Conservation (phyloP, 2,113 vertebrate species). For the Mus spicilegus region DNA sequence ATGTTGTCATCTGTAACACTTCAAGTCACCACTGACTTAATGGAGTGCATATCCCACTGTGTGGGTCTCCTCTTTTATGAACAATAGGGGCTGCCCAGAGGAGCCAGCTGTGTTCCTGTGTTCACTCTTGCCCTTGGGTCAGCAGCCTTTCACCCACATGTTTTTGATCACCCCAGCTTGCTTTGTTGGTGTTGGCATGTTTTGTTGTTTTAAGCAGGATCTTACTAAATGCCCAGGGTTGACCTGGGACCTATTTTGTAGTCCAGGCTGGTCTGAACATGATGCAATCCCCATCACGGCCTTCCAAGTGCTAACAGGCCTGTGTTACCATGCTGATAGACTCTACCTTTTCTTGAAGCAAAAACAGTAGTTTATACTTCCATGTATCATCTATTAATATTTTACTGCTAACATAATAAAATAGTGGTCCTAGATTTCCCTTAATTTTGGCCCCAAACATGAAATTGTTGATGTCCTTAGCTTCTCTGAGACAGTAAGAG, state of each 20-base stretch:
- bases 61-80: not conserved
- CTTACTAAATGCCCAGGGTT: not conserved
- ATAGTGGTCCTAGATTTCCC: not conserved
- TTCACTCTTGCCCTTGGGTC: not conserved
- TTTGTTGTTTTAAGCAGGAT: not conserved
- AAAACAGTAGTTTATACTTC: slow-evolving; percentile 17
- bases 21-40: not conserved
- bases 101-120: not conserved
- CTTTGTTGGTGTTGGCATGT: not conserved
- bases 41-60: not conserved
- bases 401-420: slow-evolving; percentile 21
- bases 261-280: not conserved
- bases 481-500: not conserved
- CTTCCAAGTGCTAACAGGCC: not conserved
- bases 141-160: not conserved
- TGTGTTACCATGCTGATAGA: not conserved
- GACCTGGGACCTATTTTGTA: not conserved
- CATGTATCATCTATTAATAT: slow-evolving; percentile 7
- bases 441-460: slow-evolving; percentile 27
- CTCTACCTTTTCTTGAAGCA: not conserved
- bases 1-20: slow-evolving; percentile 13
- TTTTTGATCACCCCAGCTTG: slow-evolving; percentile 42
- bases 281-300: not conserved
- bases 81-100: slow-evolving; percentile 12
- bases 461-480: slow-evolving; percentile 13